Evolutionary conservation across 1,140 invertebrate genomes (phyloP), one percentile per base, ranked within the genome.

Genomic region (Hesperophylax magnus): DNA sequence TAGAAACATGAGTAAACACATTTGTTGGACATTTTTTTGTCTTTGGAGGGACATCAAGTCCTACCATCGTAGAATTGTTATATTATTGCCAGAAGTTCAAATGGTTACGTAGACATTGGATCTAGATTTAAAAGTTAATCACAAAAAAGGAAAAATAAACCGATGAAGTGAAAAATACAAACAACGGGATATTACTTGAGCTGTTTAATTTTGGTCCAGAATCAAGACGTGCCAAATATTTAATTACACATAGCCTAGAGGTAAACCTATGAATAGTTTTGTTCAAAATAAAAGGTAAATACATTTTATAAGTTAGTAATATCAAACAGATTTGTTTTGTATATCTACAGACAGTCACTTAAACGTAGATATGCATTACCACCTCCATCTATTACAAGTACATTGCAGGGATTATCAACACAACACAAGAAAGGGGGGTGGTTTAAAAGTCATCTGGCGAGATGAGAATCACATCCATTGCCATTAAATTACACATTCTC

Each of bases 331-430:
- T 75, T 75, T 27, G 31, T 34, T 75, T 54, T 39, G 56, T 72
- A 79, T 81, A 81, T 81, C 82, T 81, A 83, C 82, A 79, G 78
- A 79, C 82, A 79, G 82, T 83, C 82, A 81, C 82, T 81, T 83
- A 83, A 54, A 81, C 11, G 67, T 83, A 83, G 82, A 83, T 83
- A 83, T 83, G 82, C 82, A 83, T 83, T 81, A 71, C 72, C 69
- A 69, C 47, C 34, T 81, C 53, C 56, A 31, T 65, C 65, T 14
- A 61, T 15, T 15, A 6, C 20, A 60, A 18, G 58, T 22, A 61
- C 58, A 11, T 15, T 61, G 58, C 58, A 20, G 18, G 24, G 20
- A 20, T 3, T 5, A 47, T 47, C 11, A 61, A 61, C 58, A 20
- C 11, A 61, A 61, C 58, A 20, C 24, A 18, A 24, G n/a, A 24